phyloP scores from a whole-genome alignment of 1,140 invertebrate species.

The Drosophila pseudoananassae region DNA sequence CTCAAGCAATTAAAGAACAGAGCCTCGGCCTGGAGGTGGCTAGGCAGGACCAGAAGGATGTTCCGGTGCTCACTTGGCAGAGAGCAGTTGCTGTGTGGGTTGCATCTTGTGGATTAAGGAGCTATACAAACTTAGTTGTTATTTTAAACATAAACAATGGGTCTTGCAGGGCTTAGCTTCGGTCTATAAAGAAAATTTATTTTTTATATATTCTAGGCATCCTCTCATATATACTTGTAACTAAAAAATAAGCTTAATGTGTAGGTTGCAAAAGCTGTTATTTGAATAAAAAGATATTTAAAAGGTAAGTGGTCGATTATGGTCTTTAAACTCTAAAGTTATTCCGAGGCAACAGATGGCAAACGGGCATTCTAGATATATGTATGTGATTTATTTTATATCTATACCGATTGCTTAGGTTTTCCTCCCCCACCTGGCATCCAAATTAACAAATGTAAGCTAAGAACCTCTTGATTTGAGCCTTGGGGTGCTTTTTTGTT shows the following conservation, averaged over 20 bases:
- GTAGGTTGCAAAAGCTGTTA: too few relatives aligned
- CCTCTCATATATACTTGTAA: too few relatives aligned
- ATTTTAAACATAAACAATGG: neutral
- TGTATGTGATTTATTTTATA: too few relatives aligned
- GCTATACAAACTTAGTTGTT: neutral
- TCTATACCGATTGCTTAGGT: too few relatives aligned
- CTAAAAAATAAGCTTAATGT: too few relatives aligned
- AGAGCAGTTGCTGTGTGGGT: neutral
- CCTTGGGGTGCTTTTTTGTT: constrained; percentile 3
- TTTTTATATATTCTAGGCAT: neutral
- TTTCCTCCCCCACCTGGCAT: too few relatives aligned
- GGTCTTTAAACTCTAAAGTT: too few relatives aligned
- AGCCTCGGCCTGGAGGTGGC: too few relatives aligned
- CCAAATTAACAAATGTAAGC: constrained; percentile 3
- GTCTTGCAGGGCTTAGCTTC: neutral
- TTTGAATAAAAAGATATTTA: too few relatives aligned
- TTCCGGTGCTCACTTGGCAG: constrained; percentile 2
- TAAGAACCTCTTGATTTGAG: neutral
- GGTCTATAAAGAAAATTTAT: neutral
- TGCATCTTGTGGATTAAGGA: constrained; percentile 7
- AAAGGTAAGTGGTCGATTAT: too few relatives aligned
- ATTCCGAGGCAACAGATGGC: too few relatives aligned
- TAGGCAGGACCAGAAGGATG: neutral
- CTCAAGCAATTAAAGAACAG: constrained; percentile 50
- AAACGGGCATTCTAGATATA: too few relatives aligned